Evolutionary conservation across 1,140 invertebrate genomes (phyloP).

Genomic region (Drosophila mayri): DNA sequence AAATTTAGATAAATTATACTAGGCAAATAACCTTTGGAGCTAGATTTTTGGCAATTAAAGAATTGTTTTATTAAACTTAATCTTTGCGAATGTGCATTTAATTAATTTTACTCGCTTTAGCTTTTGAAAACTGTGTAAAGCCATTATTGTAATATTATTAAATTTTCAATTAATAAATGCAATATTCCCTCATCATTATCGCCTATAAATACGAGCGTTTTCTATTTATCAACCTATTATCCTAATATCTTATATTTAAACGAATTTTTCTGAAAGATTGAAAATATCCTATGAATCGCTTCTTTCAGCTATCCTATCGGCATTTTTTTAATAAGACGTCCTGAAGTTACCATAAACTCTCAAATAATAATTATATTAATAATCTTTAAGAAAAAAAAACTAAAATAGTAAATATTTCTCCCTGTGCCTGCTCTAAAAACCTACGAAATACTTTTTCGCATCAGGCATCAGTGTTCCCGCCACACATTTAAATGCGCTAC

Average conservation of each 20-base stretch:
- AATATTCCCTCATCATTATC: too few relatives aligned
- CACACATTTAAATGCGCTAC: conserved; percentile 80
- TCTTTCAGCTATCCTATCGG: too few relatives aligned
- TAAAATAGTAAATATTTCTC: neutral
- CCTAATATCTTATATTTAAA: too few relatives aligned
- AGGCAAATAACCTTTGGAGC: neutral
- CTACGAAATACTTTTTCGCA: conserved; percentile 24
- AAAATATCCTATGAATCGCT: too few relatives aligned
- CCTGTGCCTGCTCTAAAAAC: conserved; percentile 15
- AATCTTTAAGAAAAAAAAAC: neutral
- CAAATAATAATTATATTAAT: neutral
- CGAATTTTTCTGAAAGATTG: too few relatives aligned
- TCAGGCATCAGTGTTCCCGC: conserved; percentile 45
- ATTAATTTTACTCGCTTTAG: neutral
- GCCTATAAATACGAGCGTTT: too few relatives aligned
- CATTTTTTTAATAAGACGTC: too few relatives aligned
- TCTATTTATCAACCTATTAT: too few relatives aligned
- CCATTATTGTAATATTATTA: too few relatives aligned
- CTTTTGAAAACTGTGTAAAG: neutral
- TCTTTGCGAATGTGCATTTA: neutral
- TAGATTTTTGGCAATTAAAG: neutral
- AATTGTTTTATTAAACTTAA: neutral
- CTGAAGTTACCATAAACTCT: too few relatives aligned
- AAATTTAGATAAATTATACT: neutral
- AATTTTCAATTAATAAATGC: too few relatives aligned